Percentiles rank a stretch among this genome's conserved stretches.
These are phyloP conservation scores for Heliconius aoede DNA, from an alignment of 2,888 invertebrate genomes.

Conservation along the genomic window DNA sequence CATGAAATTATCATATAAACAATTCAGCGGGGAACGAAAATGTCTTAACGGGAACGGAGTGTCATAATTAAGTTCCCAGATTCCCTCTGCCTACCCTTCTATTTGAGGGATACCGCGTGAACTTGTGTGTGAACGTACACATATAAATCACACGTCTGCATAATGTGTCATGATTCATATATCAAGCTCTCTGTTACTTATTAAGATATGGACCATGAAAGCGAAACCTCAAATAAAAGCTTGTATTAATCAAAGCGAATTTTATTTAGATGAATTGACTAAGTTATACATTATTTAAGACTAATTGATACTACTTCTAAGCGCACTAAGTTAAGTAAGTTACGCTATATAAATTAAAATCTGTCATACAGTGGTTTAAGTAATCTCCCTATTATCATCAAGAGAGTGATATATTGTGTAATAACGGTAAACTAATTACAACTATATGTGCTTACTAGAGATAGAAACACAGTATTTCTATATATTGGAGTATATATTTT, in stretches of 20 bases:
- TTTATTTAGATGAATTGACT: background rate
- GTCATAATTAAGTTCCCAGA: background rate
- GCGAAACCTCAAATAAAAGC: no score
- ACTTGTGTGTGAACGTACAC: no score
- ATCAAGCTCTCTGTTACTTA: no score
- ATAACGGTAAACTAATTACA: conserved; percentile 29
- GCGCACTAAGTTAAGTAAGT: background rate
- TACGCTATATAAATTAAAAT: background rate
- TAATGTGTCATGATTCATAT: no score
- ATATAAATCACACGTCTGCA: no score
- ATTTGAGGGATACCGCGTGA: no score
- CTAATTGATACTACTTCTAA: background rate
- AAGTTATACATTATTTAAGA: background rate
- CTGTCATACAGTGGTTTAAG: conserved; percentile 1
- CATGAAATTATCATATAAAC: background rate
- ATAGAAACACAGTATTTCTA: background rate
- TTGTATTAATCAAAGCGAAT: background rate
- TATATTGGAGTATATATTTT: background rate
- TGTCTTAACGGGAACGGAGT: background rate
- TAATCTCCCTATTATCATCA: conserved; percentile 33
- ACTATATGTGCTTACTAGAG: conserved; percentile 31
- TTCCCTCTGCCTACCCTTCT: background rate
- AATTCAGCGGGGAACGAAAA: background rate
- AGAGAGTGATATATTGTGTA: conserved; percentile 27
- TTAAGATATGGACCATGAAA: no score